Conservation (phyloP, 2,888 invertebrate genomes). For the Hydrotaea diabolus region DNA sequence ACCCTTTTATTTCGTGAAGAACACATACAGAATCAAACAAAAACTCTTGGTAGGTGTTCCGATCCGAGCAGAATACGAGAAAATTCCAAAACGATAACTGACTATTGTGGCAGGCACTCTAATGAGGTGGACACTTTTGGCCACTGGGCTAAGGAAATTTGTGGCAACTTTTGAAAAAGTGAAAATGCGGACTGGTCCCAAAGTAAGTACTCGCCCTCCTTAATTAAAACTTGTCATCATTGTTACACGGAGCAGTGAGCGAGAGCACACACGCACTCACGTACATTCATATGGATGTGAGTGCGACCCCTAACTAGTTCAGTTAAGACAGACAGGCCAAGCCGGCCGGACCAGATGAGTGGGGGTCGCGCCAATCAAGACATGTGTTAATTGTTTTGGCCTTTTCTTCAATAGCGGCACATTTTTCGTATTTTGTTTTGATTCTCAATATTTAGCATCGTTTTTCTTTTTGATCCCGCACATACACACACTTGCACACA, state of each 20-base stretch:
- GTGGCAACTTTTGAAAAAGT: neutral
- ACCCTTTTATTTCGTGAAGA: slow-evolving; percentile 6
- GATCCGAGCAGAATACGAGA: neutral
- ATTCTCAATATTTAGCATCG: slow-evolving; percentile 68
- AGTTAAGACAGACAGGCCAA: too few relatives aligned
- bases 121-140: neutral
- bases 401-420: slow-evolving; percentile 62
- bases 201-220: slow-evolving; percentile 51
- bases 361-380: neutral
- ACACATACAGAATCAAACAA: neutral
- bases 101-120: neutral
- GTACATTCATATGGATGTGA: too few relatives aligned
- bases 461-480: slow-evolving; percentile 62
- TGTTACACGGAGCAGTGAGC: too few relatives aligned
- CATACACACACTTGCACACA: slow-evolving; percentile 32
- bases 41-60: neutral
- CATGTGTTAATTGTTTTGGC: slow-evolving; percentile 42
- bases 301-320: too few relatives aligned
- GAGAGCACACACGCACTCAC: too few relatives aligned
- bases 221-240: neutral
- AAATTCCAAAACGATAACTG: neutral
- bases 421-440: slow-evolving; percentile 70
- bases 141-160: too few relatives aligned
- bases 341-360: neutral
- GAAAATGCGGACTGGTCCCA: slow-evolving; percentile 55